A percentile compares a stretch with the other conserved stretches of the same genome.
Conservation (phyloP, 2,888 invertebrate genomes). For the Aspidiotus rigidus region DNA sequence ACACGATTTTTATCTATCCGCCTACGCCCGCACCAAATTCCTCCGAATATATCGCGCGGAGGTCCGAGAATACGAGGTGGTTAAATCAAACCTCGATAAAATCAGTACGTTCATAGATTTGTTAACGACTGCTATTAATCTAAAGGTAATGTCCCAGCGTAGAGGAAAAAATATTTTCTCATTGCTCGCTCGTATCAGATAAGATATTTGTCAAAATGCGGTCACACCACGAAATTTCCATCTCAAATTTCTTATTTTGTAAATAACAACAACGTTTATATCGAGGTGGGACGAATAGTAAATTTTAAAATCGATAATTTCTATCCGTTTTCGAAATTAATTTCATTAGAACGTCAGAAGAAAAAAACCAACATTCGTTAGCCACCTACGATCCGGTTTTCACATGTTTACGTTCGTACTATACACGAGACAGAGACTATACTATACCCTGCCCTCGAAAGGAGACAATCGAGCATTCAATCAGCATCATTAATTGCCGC, state of each 20-base stretch:
- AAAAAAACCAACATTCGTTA: too few species aligned
- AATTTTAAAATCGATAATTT: too few species aligned
- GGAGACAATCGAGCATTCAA: too few species aligned
- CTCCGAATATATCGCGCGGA: background rate
- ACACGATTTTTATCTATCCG: background rate
- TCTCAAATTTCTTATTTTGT: background rate
- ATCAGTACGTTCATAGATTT: background rate
- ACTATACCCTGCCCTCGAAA: too few species aligned
- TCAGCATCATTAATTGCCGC: too few species aligned
- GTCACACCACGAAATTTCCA: background rate
- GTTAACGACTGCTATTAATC: background rate
- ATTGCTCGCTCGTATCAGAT: background rate
- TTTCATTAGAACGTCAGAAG: too few species aligned
- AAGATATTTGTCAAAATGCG: background rate
- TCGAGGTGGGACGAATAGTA: background rate
- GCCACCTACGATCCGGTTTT: too few species aligned
- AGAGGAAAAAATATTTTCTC: too few species aligned
- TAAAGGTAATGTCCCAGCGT: background rate
- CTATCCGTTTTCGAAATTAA: too few species aligned
- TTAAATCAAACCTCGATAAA: slow-evolving; percentile 1
- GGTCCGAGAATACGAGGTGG: slow-evolving; percentile 1
- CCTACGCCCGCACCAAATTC: background rate
- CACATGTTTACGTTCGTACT: too few species aligned
- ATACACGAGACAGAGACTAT: too few species aligned
- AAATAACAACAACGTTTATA: background rate